phyloP scores from a whole-genome alignment of 2,797 vertebrate species.

The Smutsia temminckii region DNA sequence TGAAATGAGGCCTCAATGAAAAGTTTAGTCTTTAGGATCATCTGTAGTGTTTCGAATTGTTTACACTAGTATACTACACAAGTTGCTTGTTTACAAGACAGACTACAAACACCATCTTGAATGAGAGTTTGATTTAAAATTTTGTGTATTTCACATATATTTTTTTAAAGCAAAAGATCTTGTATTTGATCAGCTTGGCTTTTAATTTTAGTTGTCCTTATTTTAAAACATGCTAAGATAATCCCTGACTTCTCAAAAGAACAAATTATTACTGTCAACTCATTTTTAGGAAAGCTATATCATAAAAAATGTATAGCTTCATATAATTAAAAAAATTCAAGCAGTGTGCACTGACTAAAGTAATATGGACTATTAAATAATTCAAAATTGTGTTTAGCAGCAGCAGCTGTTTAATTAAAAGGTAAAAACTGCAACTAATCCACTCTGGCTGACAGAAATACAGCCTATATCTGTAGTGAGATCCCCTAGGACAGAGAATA shows the following conservation, averaged over 20 bases:
- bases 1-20: constrained; percentile 24
- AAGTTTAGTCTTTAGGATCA: constrained; percentile 22
- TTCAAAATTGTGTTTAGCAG: constrained; percentile 86
- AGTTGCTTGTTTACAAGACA: constrained; percentile 27
- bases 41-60: constrained; percentile 52
- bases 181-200: constrained; percentile 69
- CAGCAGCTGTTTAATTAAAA: constrained; percentile 90
- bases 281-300: constrained; percentile 82
- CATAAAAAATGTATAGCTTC: constrained; percentile 86
- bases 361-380: constrained; percentile 87
- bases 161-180: constrained; percentile 62
- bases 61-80: background rate
- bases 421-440: constrained; percentile 89
- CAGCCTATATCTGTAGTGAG: constrained; percentile 82
- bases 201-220: constrained; percentile 79
- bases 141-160: background rate
- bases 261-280: constrained; percentile 78
- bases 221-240: constrained; percentile 75
- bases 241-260: constrained; percentile 77
- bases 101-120: constrained; percentile 43
- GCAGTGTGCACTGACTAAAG: constrained; percentile 80
- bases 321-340: constrained; percentile 86
- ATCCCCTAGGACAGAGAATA: constrained; percentile 82
- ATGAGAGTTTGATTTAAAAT: constrained; percentile 45
- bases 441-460: constrained; percentile 86